Evolutionary conservation across 2,797 vertebrate species (phyloP).

Genomic region (Sebastolobus alascanus): DNA sequence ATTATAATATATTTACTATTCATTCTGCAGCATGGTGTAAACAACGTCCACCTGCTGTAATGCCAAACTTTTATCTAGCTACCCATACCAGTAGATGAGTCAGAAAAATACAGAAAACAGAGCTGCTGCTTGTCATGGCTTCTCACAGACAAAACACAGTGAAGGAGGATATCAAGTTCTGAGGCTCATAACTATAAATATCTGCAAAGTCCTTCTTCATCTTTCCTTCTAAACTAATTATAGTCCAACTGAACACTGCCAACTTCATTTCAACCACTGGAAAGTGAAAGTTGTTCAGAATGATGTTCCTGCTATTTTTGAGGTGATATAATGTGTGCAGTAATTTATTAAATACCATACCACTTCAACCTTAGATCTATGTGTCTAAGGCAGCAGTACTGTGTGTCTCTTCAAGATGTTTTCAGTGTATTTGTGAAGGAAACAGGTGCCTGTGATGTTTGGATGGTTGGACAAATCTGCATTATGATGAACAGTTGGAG

Average conservation of each 20-base stretch:
- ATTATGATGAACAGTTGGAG: neutral
- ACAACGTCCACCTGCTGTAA: neutral
- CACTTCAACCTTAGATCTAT: too few relatives aligned
- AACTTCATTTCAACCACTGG: neutral
- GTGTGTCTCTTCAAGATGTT: neutral
- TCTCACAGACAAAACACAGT: neutral
- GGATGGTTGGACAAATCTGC: neutral
- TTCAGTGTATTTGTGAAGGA: neutral
- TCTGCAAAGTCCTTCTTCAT: slow-evolving; percentile 3
- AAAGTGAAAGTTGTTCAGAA: neutral
- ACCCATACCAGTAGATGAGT: neutral
- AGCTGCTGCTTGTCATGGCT: neutral
- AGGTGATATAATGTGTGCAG: neutral
- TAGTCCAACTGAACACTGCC: neutral
- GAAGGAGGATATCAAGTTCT: neutral
- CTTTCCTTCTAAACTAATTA: neutral
- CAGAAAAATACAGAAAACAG: neutral
- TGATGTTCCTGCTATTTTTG: neutral
- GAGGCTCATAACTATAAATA: slow-evolving; percentile 18
- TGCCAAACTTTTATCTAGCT: neutral
- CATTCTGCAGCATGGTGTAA: neutral
- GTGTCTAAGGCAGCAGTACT: neutral
- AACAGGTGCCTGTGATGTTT: neutral
- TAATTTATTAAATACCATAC: neutral
- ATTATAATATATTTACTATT: neutral